Conservation (phyloP, 2,888 invertebrate species). For the Stenodera caucasica region DNA sequence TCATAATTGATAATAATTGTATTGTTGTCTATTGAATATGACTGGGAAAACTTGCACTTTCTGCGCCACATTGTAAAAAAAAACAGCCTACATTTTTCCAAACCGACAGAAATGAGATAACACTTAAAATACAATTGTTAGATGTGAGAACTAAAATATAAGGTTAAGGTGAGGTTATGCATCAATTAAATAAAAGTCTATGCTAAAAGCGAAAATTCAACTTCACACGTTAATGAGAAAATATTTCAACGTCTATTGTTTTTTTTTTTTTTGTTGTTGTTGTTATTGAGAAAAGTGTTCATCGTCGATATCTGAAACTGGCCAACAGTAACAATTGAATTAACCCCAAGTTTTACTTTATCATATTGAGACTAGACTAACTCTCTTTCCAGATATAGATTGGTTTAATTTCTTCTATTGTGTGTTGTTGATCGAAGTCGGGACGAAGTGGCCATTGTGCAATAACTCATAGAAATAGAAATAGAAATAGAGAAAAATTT, state of each 20-base stretch:
- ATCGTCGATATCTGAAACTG: not conserved
- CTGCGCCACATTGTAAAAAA: conserved; percentile 16
- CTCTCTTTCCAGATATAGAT: not conserved
- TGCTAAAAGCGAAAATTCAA: conserved; percentile 31
- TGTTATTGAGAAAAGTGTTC: too few relatives aligned
- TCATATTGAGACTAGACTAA: not conserved
- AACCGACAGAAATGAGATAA: conserved; percentile 37
- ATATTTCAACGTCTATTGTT: conserved; percentile 14
- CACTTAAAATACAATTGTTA: conserved; percentile 42
- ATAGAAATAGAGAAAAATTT: not conserved
- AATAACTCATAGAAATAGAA: too few relatives aligned
- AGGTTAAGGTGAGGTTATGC: conserved; percentile 49
- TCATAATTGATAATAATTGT: too few relatives aligned
- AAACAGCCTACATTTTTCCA: conserved; percentile 40
- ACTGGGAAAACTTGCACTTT: conserved; percentile 6
- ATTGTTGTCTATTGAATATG: not conserved
- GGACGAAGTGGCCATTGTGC: not conserved
- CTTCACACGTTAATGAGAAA: conserved; percentile 28
- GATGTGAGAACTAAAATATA: conserved; percentile 51
- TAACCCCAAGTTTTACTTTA: conserved; percentile 11
- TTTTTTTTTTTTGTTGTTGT: too few relatives aligned
- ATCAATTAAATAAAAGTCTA: conserved; percentile 26
- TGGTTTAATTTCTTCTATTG: not conserved
- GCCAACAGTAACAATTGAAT: conserved; percentile 1
- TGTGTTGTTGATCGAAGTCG: not conserved